Conservation (phyloP, 2,888 invertebrate species). For the Panopea generosa region DNA sequence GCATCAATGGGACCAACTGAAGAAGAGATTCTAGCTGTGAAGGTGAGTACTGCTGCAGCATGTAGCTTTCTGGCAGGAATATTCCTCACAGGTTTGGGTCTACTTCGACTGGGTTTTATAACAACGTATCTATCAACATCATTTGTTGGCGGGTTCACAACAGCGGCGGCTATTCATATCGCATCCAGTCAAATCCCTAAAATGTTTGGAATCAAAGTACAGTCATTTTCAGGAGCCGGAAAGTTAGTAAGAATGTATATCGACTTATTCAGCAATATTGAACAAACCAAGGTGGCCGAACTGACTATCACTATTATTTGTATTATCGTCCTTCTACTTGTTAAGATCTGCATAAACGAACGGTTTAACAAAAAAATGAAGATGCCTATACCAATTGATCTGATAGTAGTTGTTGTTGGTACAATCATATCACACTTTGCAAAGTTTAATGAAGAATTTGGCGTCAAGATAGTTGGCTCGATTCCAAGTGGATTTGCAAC, state of each 20-base stretch:
- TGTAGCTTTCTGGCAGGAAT: constrained; percentile 57
- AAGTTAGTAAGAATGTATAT: constrained; percentile 86
- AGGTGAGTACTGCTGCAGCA: constrained; percentile 40
- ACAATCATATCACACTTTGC: constrained; percentile 76
- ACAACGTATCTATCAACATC: constrained; percentile 72
- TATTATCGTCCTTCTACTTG: constrained; percentile 88
- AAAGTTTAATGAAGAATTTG: constrained; percentile 56
- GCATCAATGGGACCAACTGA: constrained; percentile 22
- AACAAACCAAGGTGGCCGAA: constrained; percentile 89
- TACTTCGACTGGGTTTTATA: constrained; percentile 70
- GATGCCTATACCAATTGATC: constrained; percentile 81
- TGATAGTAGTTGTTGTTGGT: constrained; percentile 74
- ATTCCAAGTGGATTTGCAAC: constrained; percentile 76
- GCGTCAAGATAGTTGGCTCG: constrained; percentile 66
- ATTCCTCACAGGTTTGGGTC: constrained; percentile 65
- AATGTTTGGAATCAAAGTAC: constrained; percentile 59
- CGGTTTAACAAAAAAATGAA: constrained; percentile 70
- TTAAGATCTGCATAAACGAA: constrained; percentile 76
- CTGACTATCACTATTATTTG: constrained; percentile 89
- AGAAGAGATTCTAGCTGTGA: constrained; percentile 36
- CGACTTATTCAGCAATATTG: constrained; percentile 87
- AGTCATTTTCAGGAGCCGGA: constrained; percentile 54
- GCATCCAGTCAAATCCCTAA: constrained; percentile 68
- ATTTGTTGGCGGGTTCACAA: constrained; percentile 75
- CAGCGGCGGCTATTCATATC: constrained; percentile 71